A percentile compares a stretch with the other conserved stretches of the same genome.
phyloP scores from a whole-genome alignment of 2,113 vertebrate species.

The Triplophysa dalaica region DNA sequence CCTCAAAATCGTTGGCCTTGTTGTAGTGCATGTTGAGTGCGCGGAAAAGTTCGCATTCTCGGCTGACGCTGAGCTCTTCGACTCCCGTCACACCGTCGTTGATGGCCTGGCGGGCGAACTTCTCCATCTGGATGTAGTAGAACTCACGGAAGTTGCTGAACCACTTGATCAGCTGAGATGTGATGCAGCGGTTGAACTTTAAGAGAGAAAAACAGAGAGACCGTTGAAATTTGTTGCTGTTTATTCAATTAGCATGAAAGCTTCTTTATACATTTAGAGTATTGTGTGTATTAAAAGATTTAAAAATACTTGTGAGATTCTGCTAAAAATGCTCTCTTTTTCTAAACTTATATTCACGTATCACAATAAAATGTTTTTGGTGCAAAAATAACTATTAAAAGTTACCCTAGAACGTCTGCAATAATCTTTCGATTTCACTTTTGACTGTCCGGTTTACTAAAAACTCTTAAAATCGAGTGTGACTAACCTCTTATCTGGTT shows the following conservation, averaged over 20 bases:
- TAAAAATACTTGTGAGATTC: too few relatives aligned
- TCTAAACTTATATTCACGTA: too few relatives aligned
- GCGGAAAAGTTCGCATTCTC: conserved; percentile 94
- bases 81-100: conserved; percentile 90
- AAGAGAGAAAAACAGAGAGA: conserved; percentile 47
- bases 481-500: conserved; percentile 38
- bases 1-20: conserved; percentile 99
- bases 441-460: background rate
- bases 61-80: conserved; percentile 90
- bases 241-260: background rate
- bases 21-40: conserved; percentile 99
- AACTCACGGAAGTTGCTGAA: conserved; percentile 99
- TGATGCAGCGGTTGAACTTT: conserved; percentile 99
- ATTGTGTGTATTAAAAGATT: too few relatives aligned
- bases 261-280: background rate
- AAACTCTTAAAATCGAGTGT: conserved; percentile 7
- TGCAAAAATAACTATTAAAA: too few relatives aligned
- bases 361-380: too few relatives aligned
- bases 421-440: background rate
- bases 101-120: conserved; percentile 97
- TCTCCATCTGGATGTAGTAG: conserved; percentile 99
- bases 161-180: conserved; percentile 99
- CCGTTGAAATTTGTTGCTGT: background rate
- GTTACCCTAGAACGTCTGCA: too few relatives aligned
- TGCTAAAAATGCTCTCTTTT: too few relatives aligned